Base-by-base conservation (phyloP, 2,797 vertebrate genomes). In the Ptychadena robeensis region DNA sequence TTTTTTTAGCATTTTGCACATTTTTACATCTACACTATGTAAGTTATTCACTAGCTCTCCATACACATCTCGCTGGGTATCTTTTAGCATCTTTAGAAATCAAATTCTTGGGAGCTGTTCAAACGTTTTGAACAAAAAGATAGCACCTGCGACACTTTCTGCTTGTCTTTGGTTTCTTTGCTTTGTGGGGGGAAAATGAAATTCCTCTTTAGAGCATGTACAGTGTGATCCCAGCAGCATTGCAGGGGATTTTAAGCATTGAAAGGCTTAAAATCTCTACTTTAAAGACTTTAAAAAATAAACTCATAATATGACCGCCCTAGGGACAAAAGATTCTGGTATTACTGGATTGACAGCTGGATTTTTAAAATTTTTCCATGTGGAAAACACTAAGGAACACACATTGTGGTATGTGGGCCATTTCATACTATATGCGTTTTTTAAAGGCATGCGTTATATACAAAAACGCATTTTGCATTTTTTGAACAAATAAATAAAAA, bases 271-370 rank as follows among this genome's bases (percentile, higher is more conserved):
- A 81, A 48, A 79, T 71, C 57, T 73, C 25, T 86, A 2, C n/a
- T 63, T 73, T 83, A 79, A 83, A 83, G 59, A 65, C 73, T 68
- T 83, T 83, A 72, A 78, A 78, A 77, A 68, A 79, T 80, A 84
- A 84, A 84, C 82, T 84, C 67, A 81, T 87, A 87, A 53, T 88
- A 80, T 87, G 86, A 57, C 86, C 53, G 66, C 40, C 48, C 82
- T 86, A 38, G 31, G 63, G 63, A 32, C 40, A 86, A 88, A 91
- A 88, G 78, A 32, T 31, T 0, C 69, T 76, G 53, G 4, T 74
- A 82, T 74, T 87, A 79, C 59, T 83, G 82, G 81, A 71, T 18
- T 27, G 72, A 61, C 37, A 77, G 83, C 78, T 85, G 71, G 86
- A 87, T 82, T 86, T 80, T 66, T 82, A 72, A 87, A 57, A 67